Conservation (phyloP, 2,888 invertebrate species). For the Anodontia alba region DNA sequence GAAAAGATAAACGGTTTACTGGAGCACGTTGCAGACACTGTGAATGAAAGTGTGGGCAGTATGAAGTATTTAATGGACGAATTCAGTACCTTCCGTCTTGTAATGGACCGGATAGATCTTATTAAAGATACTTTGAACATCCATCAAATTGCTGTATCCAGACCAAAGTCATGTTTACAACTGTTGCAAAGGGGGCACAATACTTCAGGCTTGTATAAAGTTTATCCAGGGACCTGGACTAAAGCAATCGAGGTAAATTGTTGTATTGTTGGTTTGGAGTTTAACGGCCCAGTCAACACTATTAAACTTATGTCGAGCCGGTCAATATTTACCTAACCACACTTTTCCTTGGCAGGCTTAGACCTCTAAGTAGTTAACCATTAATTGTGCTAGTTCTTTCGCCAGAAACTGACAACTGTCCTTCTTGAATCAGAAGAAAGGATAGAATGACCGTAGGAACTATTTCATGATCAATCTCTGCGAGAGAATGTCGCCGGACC, state of each 20-base stretch:
- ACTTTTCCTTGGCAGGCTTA: no score
- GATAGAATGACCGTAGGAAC: no score
- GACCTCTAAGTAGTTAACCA: no score
- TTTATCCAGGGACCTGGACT: conserved; percentile 6
- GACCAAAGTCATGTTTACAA: background rate
- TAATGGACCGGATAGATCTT: background rate
- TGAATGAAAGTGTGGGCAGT: background rate
- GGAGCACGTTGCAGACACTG: background rate
- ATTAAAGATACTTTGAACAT: background rate
- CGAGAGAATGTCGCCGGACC: no score
- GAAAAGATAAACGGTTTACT: background rate
- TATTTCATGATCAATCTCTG: no score
- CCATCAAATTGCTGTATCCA: background rate
- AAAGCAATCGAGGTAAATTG: background rate
- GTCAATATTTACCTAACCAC: no score
- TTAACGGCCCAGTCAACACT: no score
- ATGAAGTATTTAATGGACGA: background rate
- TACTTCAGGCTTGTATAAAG: background rate
- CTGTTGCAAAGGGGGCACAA: background rate
- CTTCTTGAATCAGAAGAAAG: no score
- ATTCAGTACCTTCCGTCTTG: background rate
- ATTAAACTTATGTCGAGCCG: no score
- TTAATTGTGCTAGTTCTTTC: no score
- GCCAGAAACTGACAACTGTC: no score
- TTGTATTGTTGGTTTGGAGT: no score